These are phyloP conservation scores for Micromys minutus DNA, from an alignment of 2,113 vertebrate genomes.

Conservation along the genomic window DNA sequence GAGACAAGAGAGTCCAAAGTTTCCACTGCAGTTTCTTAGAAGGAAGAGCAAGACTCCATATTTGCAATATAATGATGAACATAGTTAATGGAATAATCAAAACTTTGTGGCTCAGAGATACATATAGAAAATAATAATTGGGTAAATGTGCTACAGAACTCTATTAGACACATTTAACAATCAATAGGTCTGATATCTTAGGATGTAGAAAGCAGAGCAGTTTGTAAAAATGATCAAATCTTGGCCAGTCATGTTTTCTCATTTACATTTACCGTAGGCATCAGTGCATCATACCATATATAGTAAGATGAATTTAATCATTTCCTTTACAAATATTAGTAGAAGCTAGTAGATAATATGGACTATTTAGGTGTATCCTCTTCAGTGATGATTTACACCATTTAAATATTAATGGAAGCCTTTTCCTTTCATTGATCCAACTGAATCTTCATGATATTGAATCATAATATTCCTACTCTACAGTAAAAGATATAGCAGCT, in stretches of 20 bases:
- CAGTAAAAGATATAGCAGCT: not conserved
- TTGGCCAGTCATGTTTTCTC: not conserved
- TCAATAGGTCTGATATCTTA: not conserved
- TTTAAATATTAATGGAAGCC: not conserved
- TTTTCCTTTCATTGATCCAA: not conserved
- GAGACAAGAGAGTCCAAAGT: not conserved
- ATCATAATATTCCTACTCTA: too few relatives aligned
- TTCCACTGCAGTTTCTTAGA: not conserved
- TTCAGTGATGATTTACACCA: not conserved
- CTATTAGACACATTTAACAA: not conserved
- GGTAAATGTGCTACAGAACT: constrained; percentile 5
- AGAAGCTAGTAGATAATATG: not conserved
- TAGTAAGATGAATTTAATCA: not conserved
- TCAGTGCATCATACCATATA: not conserved
- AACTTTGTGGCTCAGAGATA: not conserved
- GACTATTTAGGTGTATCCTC: not conserved
- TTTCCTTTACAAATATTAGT: not conserved
- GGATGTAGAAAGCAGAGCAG: not conserved
- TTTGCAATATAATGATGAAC: not conserved
- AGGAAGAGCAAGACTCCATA: not conserved
- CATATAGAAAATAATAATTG: not conserved
- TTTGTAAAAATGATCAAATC: not conserved
- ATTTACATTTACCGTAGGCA: not conserved
- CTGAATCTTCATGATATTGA: not conserved
- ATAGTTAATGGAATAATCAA: not conserved